A percentile compares a stretch with the other conserved stretches of the same genome.
Evolutionary conservation across 2,888 invertebrate genomes (phyloP).

Genomic region (Catocala fraxini): DNA sequence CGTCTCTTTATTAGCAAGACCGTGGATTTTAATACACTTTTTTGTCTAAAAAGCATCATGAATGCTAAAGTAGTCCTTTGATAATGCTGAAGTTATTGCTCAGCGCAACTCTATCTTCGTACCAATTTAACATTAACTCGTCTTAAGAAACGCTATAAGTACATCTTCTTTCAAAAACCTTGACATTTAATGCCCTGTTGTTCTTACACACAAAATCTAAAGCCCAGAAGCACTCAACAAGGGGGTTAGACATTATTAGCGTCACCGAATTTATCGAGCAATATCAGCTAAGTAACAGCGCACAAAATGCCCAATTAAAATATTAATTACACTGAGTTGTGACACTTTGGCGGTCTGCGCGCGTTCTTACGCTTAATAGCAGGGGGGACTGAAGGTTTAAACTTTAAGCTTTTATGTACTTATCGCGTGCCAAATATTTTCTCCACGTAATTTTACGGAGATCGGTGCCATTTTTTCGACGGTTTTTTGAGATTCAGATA

Average conservation of each 20-base stretch:
- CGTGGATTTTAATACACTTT: too few relatives aligned
- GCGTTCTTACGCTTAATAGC: constrained; percentile 67
- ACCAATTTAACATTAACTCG: background rate
- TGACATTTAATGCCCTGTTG: constrained; percentile 5
- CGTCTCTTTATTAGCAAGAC: too few relatives aligned
- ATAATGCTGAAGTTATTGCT: too few relatives aligned
- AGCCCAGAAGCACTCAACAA: constrained; percentile 62
- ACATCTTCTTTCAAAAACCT: background rate
- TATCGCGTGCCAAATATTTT: constrained; percentile 54
- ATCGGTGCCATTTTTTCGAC: constrained; percentile 12
- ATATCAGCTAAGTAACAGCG: constrained; percentile 84
- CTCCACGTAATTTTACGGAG: constrained; percentile 35
- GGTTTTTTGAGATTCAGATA: constrained; percentile 1
- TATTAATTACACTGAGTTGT: constrained; percentile 85
- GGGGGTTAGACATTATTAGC: constrained; percentile 75
- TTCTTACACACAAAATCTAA: constrained; percentile 56
- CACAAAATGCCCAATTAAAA: constrained; percentile 86
- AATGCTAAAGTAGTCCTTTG: too few relatives aligned
- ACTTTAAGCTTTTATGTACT: constrained; percentile 57
- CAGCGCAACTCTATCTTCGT: too few relatives aligned
- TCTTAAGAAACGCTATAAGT: background rate
- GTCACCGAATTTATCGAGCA: constrained; percentile 81
- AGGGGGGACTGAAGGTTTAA: constrained; percentile 54
- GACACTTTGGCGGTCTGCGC: constrained; percentile 73
- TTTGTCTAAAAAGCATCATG: too few relatives aligned